Base-by-base conservation (phyloP, 30 jellyfish, hydroid and myxozoan genomes). In the Aurelia sp. region DNA sequence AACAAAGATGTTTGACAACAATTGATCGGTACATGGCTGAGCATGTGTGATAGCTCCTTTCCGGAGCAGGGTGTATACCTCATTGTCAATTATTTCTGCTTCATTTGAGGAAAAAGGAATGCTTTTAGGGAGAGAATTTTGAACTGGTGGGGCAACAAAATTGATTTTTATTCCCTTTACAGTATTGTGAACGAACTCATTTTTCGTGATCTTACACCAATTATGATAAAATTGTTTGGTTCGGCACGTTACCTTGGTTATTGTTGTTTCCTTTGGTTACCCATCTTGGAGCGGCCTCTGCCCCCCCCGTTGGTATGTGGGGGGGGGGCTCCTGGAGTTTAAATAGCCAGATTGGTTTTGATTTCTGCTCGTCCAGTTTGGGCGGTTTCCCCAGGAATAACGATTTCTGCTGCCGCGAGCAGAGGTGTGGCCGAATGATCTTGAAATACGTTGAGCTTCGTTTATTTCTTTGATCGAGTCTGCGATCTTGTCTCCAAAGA, bases 281-380 rank as follows among this genome's bases (percentile, higher is more conserved):
- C 48, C 6, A 37, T 37, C 48, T 6, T 37, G 48, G 48, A 37
- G 9, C 48, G 6, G 9, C 48, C 48, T 37, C 48, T 37, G 48
- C 48, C 68, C 23, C 67, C 67, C 68, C 1, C 11, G 23, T 59
- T 21, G 21, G 7, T 59, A 21, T 18, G 21, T 10, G 68, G 27
- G 27, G 33, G 33, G 33, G 68, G 68, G 68, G 68, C 68, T 59
- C 27, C 68, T 18, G 68, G 7, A 59, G 68, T 59, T 59, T 59
- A 4, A 59, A 59, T 18, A 21, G 3, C 23, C 27, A 17, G 68
- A 4, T 4, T 18, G 68, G 12, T 2, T 21, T 59, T 59, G 68
- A 59, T 21, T 59, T 4, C 23, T 59, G 21, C 9, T 21, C 6
- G 68, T 59, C 68, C 68, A 59, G 12, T 17, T 20, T 3, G 67